Evolutionary conservation across 2,113 vertebrate genomes (phyloP), one percentile per base, ranked within the genome.

Genomic region (Falco punctatus): DNA sequence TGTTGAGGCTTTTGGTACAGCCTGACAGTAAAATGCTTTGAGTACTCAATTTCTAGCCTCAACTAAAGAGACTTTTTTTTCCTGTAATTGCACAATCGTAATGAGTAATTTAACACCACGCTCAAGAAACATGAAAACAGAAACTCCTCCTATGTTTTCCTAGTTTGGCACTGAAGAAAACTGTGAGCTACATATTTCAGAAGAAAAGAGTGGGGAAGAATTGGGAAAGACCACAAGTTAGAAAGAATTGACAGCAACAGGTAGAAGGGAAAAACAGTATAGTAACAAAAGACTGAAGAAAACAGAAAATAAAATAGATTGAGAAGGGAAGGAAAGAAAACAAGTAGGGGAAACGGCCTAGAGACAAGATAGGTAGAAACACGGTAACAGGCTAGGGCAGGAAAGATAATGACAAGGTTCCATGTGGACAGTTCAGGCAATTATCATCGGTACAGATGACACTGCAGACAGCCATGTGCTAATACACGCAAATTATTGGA

Each of bases 51-150:
- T 80, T 88, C 44, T 81, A 77, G 35, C 69, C 73, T 49, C 13
- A 55, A 79, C 73, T 91, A 90, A 91, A 84, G 32, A 81, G 66
- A 48, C 4, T 2, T 58, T 44, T 92, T 77, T 86, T 69, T 38
- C 38, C 40, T 95, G 28, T 62, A 89, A 79, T 61, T 95, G 77
- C 55, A 67, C 57, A 89, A 92, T 71, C 84, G 61, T n/a, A 51
- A 57, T 33, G 65, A 85, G 88, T 96, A 92, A 91, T 95, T 88
- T 92, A 92, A 81, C 64, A 81, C 33, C 26, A 44, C 32, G n/a
- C 61, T 91, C 18, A 20, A 89, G 83, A 89, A 94, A 83, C n/a
- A 81, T 82, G 57, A 69, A 70, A 74, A 81, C n/a, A 92, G 26
- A 88, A 91, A 78, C 48, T 92, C 35, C 78, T 92, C 58, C 69